Percentiles rank a stretch among this genome's conserved stretches.
Evolutionary conservation across 2,888 invertebrate genomes (phyloP).

Genomic region (Malachius bipustulatus): DNA sequence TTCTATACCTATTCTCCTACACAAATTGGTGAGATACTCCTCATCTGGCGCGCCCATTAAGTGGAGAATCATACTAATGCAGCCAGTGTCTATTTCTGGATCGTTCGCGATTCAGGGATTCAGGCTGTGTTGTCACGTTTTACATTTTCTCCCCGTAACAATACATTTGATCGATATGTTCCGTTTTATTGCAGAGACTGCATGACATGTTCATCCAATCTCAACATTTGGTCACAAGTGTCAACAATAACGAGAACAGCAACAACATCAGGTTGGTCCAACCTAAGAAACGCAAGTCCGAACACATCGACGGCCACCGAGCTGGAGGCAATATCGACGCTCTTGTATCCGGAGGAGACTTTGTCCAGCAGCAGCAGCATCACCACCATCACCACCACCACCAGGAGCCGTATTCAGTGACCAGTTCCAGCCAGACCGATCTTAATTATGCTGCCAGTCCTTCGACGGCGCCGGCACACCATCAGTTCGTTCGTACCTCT

Average conservation of each 20-base stretch:
- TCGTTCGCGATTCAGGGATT: no score
- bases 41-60: no score
- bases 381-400: conserved; percentile 34
- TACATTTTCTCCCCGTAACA: not conserved
- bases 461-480: conserved; percentile 30
- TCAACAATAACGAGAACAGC: conserved; percentile 37
- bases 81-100: no score
- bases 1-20: no score
- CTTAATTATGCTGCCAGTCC: conserved; percentile 29
- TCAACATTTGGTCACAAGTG: conserved; percentile 44
- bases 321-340: conserved; percentile 26
- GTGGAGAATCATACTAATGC: no score
- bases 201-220: conserved; percentile 76
- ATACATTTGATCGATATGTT: conserved; percentile 11
- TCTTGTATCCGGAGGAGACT: conserved; percentile 14
- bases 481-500: conserved; percentile 51
- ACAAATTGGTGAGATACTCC: no score
- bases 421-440: conserved; percentile 33
- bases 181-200: conserved; percentile 53
- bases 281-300: conserved; percentile 34
- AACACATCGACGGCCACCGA: conserved; percentile 28
- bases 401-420: conserved; percentile 34
- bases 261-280: conserved; percentile 25
- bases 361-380: conserved; percentile 16
- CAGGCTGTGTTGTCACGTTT: no score